Percentiles rank a stretch among this genome's conserved stretches.
These are phyloP conservation scores for Axinella damicornis DNA, from an alignment of 37 sponge, comb jelly and placozoan species.

Conservation along the genomic window DNA sequence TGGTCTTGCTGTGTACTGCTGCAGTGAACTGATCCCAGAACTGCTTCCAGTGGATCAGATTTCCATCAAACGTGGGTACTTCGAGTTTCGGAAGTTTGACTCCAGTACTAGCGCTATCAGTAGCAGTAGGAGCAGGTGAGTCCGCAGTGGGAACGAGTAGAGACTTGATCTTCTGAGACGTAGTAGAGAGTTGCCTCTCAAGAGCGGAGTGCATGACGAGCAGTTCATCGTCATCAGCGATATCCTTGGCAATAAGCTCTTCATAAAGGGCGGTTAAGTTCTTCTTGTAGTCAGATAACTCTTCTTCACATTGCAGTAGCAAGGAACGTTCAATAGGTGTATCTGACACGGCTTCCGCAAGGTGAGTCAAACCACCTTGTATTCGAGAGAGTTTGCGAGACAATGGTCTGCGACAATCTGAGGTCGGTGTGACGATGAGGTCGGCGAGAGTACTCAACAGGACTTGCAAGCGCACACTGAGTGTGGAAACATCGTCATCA, in stretches of 20 bases:
- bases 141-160: background rate
- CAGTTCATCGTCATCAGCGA: constrained; percentile 43
- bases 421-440: background rate
- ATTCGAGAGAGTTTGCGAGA: constrained; percentile 34
- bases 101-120: constrained; percentile 36
- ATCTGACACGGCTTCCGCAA: background rate
- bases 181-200: constrained; percentile 17
- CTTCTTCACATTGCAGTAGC: constrained; percentile 28
- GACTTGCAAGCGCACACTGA: background rate
- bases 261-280: constrained; percentile 35
- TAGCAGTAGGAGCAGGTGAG: background rate
- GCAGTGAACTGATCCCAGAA: constrained; percentile 57
- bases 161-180: constrained; percentile 28
- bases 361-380: background rate
- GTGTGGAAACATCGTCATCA: constrained; percentile 33
- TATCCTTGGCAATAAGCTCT: constrained; percentile 5
- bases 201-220: constrained; percentile 1
- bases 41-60: constrained; percentile 54
- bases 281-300: constrained; percentile 50
- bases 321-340: constrained; percentile 19
- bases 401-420: constrained; percentile 2
- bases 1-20: constrained; percentile 38
- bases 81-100: constrained; percentile 47
- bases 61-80: constrained; percentile 61
- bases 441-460: background rate